Conservation (phyloP, 2,113 vertebrate genomes). For the Dunckerocampus dactyliophorus region DNA sequence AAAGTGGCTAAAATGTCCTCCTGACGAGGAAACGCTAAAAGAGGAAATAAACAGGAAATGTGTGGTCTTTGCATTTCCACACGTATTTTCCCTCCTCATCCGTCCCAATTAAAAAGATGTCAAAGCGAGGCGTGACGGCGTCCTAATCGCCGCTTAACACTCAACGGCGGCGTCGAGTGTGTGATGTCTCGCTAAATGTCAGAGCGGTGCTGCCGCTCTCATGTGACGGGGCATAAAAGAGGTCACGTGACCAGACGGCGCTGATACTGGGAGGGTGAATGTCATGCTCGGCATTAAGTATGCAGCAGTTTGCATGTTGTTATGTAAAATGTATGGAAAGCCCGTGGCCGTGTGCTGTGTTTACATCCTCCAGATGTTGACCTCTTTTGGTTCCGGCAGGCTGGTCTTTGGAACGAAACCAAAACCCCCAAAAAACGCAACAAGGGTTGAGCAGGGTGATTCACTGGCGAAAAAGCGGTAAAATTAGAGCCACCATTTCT, state of each 20-base stretch:
- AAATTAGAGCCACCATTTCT: constrained; percentile 59
- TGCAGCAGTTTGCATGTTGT: constrained; percentile 52
- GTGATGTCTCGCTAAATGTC: constrained; percentile 41
- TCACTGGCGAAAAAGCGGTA: constrained; percentile 53
- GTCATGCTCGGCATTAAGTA: constrained; percentile 51
- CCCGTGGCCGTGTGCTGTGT: constrained; percentile 33
- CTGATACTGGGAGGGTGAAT: constrained; percentile 17
- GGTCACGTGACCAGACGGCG: constrained; percentile 17
- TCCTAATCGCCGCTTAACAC: neutral
- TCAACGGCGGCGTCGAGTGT: constrained; percentile 1
- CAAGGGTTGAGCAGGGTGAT: constrained; percentile 25
- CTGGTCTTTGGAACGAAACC: no score
- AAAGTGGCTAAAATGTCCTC: neutral
- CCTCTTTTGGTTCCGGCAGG: constrained; percentile 20
- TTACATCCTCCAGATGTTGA: constrained; percentile 58
- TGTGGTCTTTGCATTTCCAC: neutral
- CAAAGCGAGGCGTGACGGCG: neutral
- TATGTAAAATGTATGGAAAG: constrained; percentile 58
- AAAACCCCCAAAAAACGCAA: no score
- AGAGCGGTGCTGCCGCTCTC: constrained; percentile 13
- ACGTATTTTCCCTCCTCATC: neutral
- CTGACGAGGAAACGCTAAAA: no score
- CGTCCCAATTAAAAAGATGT: neutral
- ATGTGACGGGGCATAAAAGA: constrained; percentile 15
- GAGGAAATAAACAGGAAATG: no score